Evolutionary conservation across 2,888 invertebrate genomes (phyloP), one percentile per base, ranked within the genome.

Genomic region (Zaprionus lineosus): DNA sequence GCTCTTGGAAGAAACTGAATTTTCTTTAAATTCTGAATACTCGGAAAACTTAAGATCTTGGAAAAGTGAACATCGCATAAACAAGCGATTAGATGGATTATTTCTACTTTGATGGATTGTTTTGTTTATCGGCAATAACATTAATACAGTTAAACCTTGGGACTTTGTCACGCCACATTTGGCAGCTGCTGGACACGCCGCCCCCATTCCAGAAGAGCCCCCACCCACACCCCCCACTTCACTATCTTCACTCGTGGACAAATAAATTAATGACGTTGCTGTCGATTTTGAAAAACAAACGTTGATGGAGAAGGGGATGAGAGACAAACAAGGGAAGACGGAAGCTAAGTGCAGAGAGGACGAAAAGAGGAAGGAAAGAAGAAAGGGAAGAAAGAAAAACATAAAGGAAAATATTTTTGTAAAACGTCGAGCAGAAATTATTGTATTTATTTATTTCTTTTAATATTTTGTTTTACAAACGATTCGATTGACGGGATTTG

Each of bases 401-500:
- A 14, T 9, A 24, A 53, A 44, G 33, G 4, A 56, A 71, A 74
- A 77, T 62, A 44, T 61, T 29, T 50, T 56, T 53, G 15, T 44
- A 33, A 31, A 41, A 24, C 43, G 24, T 36, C 37, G 43, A 29
- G 24, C 36, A 18, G 28, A 33, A 52, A 47, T 52, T 63, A 48
- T 52, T 9, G 47, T 58, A 39, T 52, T 44, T 47, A 37, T 52
- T 33, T 31, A 18, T 55, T 53, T 53, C 26, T 50, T 34, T 51
- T 43, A 47, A 28, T 34, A 33, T 47, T 67, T 56, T 63, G 15
- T 50, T 33, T 39, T 51, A 59, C 50, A 62, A 64, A 68, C 56
- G 62, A 75, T 75, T 75, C 71, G 68, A 76, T 79, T 79, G 83
- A 60, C 70, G 41, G 63, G 67, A 79, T 81, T 81, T 81, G 65